Evolutionary conservation across 2,113 vertebrate genomes (phyloP).

Genomic region (Camelus bactrianus): DNA sequence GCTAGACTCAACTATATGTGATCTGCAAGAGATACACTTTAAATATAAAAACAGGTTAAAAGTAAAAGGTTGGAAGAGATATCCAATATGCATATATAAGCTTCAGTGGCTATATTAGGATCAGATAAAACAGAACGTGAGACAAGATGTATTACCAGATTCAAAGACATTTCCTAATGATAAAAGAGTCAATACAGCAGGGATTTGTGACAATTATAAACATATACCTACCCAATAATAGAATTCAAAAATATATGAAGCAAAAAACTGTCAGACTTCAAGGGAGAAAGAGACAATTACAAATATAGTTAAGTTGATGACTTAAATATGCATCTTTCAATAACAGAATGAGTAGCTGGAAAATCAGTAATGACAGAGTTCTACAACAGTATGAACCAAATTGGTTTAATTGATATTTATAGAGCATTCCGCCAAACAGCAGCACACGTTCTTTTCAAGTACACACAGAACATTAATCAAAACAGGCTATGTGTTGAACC

Average conservation of each 20-base stretch:
- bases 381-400: not conserved
- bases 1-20: not conserved
- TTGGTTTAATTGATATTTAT: not conserved
- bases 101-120: not conserved
- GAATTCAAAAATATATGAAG: not conserved
- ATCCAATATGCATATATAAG: not conserved
- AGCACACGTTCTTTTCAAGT: not conserved
- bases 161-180: not conserved
- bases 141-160: not conserved
- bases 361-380: not conserved
- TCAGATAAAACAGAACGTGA: not conserved
- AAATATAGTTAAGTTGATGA: not conserved
- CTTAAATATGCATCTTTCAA: constrained; percentile 3
- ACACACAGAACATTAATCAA: not conserved
- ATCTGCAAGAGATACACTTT: not conserved
- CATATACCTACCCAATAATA: not conserved
- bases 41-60: constrained; percentile 11
- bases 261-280: not conserved
- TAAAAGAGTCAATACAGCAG: not conserved
- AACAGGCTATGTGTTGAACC: not conserved
- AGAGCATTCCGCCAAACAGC: not conserved
- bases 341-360: not conserved
- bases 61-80: not conserved
- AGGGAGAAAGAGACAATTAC: not conserved
- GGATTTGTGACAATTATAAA: not conserved